A percentile compares a stretch with the other conserved stretches of the same genome.
phyloP scores from a whole-genome alignment of 30 jellyfish, hydroid and myxozoan species.

The Hydra vulgaris region DNA sequence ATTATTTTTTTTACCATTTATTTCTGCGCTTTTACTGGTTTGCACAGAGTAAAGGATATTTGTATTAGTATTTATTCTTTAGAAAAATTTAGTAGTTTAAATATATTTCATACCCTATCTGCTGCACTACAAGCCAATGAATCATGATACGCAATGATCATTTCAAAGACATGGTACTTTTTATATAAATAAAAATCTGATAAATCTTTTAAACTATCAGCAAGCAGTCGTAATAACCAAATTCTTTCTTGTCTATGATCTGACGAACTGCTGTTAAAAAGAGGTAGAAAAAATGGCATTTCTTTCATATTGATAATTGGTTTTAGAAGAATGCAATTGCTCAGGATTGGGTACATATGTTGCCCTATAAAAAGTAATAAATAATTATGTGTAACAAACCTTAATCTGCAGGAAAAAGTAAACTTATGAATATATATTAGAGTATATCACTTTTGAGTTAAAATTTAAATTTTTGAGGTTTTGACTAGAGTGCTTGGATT shows the following conservation, averaged over 20 bases:
- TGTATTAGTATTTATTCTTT: too few species aligned
- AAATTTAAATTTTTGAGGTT: too few species aligned
- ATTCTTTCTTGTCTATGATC: slow-evolving; percentile 32
- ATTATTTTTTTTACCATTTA: too few species aligned
- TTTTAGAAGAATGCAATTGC: slow-evolving; percentile 36
- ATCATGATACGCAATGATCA: slow-evolving; percentile 43
- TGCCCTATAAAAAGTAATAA: slow-evolving; percentile 59
- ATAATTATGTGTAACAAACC: background rate
- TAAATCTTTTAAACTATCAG: slow-evolving; percentile 42
- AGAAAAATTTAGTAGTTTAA: too few species aligned
- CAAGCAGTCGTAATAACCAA: slow-evolving; percentile 59
- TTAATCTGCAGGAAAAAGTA: too few species aligned
- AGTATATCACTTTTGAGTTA: too few species aligned
- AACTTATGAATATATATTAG: too few species aligned
- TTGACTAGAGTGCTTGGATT: too few species aligned
- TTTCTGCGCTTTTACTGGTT: too few species aligned
- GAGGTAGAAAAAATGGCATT: slow-evolving; percentile 36
- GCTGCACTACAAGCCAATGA: slow-evolving; percentile 34
- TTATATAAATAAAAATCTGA: slow-evolving; percentile 58
- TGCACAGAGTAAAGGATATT: too few species aligned
- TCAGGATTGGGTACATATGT: slow-evolving; percentile 49
- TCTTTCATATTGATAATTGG: slow-evolving; percentile 46
- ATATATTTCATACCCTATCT: slow-evolving; percentile 33
- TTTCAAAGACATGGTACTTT: slow-evolving; percentile 55
- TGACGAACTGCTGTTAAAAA: slow-evolving; percentile 43